phyloP scores from a whole-genome alignment of 2,797 vertebrate genomes.

The Hydrophis major region DNA sequence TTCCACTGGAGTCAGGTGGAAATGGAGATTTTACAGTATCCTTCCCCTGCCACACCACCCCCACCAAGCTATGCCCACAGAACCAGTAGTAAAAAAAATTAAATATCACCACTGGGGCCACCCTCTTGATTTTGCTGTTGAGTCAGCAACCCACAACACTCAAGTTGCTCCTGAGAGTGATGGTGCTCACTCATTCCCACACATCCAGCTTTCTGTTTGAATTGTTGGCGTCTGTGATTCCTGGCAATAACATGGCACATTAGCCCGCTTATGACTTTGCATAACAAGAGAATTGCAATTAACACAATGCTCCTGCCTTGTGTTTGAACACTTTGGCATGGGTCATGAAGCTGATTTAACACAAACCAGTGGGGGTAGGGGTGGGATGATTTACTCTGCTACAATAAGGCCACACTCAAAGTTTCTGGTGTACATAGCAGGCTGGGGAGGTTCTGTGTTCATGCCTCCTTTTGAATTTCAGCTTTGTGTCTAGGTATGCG shows the following conservation, averaged over 20 bases:
- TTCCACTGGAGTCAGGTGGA: too few relatives aligned
- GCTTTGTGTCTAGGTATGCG: neutral
- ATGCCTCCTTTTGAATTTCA: neutral
- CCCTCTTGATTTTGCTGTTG: too few relatives aligned
- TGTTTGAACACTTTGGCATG: constrained; percentile 40
- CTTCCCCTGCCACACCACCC: too few relatives aligned
- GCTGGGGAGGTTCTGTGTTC: neutral
- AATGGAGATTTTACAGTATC: too few relatives aligned
- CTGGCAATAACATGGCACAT: constrained; percentile 65
- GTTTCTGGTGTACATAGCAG: neutral
- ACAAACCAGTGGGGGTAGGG: neutral
- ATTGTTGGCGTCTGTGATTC: constrained; percentile 29
- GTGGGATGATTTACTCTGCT: constrained; percentile 27
- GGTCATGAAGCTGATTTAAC: constrained; percentile 36
- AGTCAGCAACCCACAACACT: neutral
- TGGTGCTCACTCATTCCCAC: neutral
- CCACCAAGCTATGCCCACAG: too few relatives aligned
- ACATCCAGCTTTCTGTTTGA: constrained; percentile 13
- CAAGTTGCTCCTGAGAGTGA: neutral
- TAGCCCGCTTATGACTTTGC: constrained; percentile 58
- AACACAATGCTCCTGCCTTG: constrained; percentile 42
- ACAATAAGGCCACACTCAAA: constrained; percentile 15
- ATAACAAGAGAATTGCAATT: constrained; percentile 61
- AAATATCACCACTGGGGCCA: too few relatives aligned
- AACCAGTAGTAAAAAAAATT: too few relatives aligned